These are phyloP conservation scores for Diprion similis DNA, from an alignment of 1,140 invertebrate genomes.

Conservation along the genomic window DNA sequence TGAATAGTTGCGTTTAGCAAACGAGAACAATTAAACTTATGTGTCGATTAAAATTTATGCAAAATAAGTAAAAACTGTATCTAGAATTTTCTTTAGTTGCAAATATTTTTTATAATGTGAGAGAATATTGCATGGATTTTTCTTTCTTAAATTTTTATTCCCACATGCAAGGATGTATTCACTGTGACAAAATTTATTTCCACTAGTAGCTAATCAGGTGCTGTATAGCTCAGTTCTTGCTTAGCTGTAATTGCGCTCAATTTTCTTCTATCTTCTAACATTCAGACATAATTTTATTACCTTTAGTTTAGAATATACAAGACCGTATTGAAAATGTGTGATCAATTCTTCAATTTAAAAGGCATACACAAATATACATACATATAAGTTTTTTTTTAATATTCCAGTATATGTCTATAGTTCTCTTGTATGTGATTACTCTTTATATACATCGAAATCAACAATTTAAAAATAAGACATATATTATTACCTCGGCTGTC, in stretches of 20 bases:
- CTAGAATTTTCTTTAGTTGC: not conserved
- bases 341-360: not conserved
- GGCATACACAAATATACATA: not conserved
- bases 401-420: not conserved
- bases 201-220: not conserved
- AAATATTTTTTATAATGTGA: not conserved
- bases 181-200: no score
- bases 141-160: not conserved
- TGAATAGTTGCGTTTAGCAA: not conserved
- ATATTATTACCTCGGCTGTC: not conserved
- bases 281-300: not conserved
- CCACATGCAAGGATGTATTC: not conserved
- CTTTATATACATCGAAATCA: not conserved
- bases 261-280: not conserved
- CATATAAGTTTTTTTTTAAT: not conserved
- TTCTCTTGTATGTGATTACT: not conserved
- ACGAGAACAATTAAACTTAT: not conserved
- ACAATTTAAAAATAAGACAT: not conserved
- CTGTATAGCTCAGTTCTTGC: not conserved
- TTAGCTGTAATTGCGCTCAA: constrained; percentile 5
- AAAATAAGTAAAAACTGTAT: no score
- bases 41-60: not conserved
- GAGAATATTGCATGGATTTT: not conserved
- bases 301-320: not conserved
- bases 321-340: constrained; percentile 1